Base-by-base conservation (phyloP, 2,888 invertebrate genomes). In the Drosophila peninsularis region DNA sequence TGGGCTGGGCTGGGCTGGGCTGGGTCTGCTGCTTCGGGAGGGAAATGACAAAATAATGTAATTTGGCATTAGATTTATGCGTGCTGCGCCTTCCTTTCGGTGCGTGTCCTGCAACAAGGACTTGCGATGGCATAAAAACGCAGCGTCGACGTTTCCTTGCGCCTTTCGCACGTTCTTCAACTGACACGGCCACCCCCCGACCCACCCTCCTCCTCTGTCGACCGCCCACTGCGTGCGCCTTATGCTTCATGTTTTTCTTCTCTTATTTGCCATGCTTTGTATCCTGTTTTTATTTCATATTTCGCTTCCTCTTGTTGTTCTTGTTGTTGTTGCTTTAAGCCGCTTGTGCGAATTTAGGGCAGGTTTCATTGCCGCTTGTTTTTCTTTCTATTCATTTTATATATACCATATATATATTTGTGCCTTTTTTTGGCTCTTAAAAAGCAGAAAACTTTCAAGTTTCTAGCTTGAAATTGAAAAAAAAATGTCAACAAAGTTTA, bases 21-120 rank as follows among this genome's bases (percentile, higher is more conserved):
- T 21, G 53, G 54, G 27, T 6, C 17, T 47, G 5, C 32, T 24
- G 21, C 36, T 24, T 24, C 1, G 10, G 30, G 41, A 27, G 45
- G 50, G 62, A 86, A 86, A 86, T 86, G 88, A 88, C 86, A 86
- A 86, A 86, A 86, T 86, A 86, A 86, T 86, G 83, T 83, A 82
- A 82, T 87, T 88, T 85, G 78, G 73, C 71, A 76, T 78, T 85
- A 81, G 82, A 83, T 85, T 83, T 80, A 82, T 81, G 80, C 81
- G 72, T 81, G 82, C 82, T 84, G 87, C 82, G 84, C 80, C 84
- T 78, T 47, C 47, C 58, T 75, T 67, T 69, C 62, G 60, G 69
- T 55, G 72, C 65, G 66, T 64, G 67, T 70, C 60, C 62, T 63
- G 61, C 52, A 54, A 65, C 69, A 71, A 68, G 57, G 56, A 52